Base-by-base conservation (phyloP, 2,888 invertebrate species). In the Caenorhabditis macrosperma region DNA sequence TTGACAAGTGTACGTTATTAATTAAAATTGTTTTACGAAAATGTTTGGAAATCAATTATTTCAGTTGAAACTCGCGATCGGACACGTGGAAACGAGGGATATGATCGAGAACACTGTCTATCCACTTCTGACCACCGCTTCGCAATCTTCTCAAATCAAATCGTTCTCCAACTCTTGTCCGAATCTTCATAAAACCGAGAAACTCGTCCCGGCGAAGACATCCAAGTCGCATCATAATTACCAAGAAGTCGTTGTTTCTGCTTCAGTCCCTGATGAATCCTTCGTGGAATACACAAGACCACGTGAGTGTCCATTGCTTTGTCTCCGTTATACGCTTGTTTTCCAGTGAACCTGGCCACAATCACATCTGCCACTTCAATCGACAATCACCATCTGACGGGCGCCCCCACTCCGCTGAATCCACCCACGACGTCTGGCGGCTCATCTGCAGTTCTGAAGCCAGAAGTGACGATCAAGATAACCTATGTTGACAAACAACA, bases 41-140 rank as follows among this genome's bases (percentile, higher is more conserved):
- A 50, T 20, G n/a, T n/a, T n/a, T n/a, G n/a, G n/a, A n/a, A 26
- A 26, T 24, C 52, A 52, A 10, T 12, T 24, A 26, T 24, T 69
- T 61, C 67, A 86, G 85, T 28, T 86, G 38, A 82, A 85, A 69
- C 55, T 87, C 4, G 59, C 76, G 4, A 75, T 87, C 26, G 86
- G 83, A 1, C 82, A 84, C 35, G 63, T 83, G 20, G 84, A 84
- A 61, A 72, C 85, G 69, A 60, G 55, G 7, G 88, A 88, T 72
- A 63, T 77, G 61, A 74, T 84, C 41, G 85, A 87, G 38, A 82
- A 81, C 44, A 83, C 78, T 9, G 20, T 50, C 5, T 74, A 78
- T 54, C 76, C 83, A 30, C 72, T 84, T 44, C 63, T 86, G 15
- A 68, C 82, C 12, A 86, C 85, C 15, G 44, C 63, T 24, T 60